These are phyloP conservation scores for Anagrus nilaparvatae DNA, from an alignment of 1,140 invertebrate genomes.

Conservation along the genomic window DNA sequence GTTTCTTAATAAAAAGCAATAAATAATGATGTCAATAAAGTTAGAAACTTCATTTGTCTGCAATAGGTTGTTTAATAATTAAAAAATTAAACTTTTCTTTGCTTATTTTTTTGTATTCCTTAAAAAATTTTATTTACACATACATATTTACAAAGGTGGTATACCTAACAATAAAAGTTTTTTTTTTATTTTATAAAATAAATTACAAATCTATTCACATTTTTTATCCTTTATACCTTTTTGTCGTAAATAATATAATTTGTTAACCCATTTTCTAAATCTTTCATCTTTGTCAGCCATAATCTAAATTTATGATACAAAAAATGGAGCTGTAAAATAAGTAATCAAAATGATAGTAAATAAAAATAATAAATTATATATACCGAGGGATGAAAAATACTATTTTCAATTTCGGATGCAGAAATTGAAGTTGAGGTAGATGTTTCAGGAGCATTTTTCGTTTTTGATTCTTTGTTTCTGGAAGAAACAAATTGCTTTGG, in stretches of 20 bases:
- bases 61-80: too few species aligned
- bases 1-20: too few species aligned
- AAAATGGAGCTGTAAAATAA: slow-evolving; percentile 5
- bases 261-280: slow-evolving; percentile 43
- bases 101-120: too few species aligned
- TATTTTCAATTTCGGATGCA: slow-evolving; percentile 23
- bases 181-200: too few species aligned
- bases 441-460: slow-evolving; percentile 38
- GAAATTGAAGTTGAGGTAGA: slow-evolving; percentile 27
- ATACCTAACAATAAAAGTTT: too few species aligned
- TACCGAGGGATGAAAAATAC: slow-evolving; percentile 42
- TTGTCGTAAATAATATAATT: slow-evolving; percentile 37
- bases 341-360: slow-evolving; percentile 1
- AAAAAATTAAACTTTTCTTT: too few species aligned
- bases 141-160: too few species aligned
- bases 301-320: slow-evolving; percentile 26
- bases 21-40: too few species aligned
- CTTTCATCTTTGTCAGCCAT: slow-evolving; percentile 34
- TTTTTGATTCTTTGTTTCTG: slow-evolving; percentile 29
- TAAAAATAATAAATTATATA: slow-evolving; percentile 2
- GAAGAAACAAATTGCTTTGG: slow-evolving; percentile 36
- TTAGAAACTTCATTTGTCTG: too few species aligned
- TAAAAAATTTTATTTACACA: too few species aligned
- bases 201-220: too few species aligned
- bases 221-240: slow-evolving; percentile 33